Base-by-base conservation (phyloP, 2,113 vertebrate species). In the Reinhardtius hippoglossoides region DNA sequence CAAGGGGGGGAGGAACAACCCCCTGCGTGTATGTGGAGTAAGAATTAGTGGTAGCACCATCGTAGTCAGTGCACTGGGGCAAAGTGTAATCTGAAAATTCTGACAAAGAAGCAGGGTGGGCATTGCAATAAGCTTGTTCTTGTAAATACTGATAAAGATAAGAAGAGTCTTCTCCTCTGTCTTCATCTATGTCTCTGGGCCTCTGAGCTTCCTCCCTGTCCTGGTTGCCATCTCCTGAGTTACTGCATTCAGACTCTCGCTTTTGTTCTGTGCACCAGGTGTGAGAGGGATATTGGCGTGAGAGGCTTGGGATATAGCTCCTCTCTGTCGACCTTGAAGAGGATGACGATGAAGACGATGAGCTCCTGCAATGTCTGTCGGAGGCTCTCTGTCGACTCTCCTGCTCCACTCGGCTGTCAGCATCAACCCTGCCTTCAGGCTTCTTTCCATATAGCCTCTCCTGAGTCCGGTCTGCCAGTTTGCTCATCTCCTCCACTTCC, bases 381-480 rank as follows among this genome's bases (percentile, higher is more conserved):
- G 55, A 26, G 8, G 3, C 18, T 9, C 9, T 52, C 16, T 52
- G 42, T 1, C 0, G 52, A 6, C 40, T 67, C 23, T 67, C 44
- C 3, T 3, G 67, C 31, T 74, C 63, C 14, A 0, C 20, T 55
- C 14, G 70, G 27, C 15, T 57, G 13, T 35, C n/a, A 3, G 14
- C 4, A 0, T 2, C 63, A 14, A 3, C 23, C 3, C 15, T 23
- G 8, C 7, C 10, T 9, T 71, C 67, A 0, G 8, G 16, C 20
- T 50, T 89, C 59, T 74, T 90, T 5, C 90, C 92, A 7, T 87
- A 91, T 16, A 92, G 71, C 75, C 88, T 84, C 75, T 89, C 87
- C 54, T 89, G 78, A 52, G 88, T 93, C 14, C 89, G 78, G 31
- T 87, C 74, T 13, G 72, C 46, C 3, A 92, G 15, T 59, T 65